Evolutionary conservation across 1,140 invertebrate genomes (phyloP).

Genomic region (Laupala kohalensis): DNA sequence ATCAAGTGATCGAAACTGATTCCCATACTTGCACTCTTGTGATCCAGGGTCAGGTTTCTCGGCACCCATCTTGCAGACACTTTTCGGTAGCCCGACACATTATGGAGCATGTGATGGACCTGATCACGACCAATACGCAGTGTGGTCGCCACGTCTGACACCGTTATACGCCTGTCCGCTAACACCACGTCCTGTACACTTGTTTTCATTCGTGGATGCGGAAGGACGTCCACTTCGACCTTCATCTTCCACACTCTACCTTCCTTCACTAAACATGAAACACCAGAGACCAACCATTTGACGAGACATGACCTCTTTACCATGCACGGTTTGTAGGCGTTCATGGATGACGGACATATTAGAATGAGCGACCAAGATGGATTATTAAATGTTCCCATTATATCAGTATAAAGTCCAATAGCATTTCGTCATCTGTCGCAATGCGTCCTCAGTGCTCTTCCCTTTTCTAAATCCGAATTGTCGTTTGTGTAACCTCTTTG

Average conservation of each 20-base stretch:
- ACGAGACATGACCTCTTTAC: neutral
- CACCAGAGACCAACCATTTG: neutral
- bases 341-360: conserved; percentile 5
- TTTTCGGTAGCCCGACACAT: conserved; percentile 7
- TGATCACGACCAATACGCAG: conserved; percentile 1
- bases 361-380: too few relatives aligned
- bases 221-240: conserved; percentile 4
- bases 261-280: conserved; percentile 1
- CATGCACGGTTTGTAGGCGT: conserved; percentile 1
- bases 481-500: too few relatives aligned
- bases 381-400: too few relatives aligned
- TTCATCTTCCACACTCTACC: conserved; percentile 7
- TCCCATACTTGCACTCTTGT: conserved; percentile 3
- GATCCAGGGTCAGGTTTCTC: conserved; percentile 10
- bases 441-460: too few relatives aligned
- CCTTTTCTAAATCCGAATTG: too few relatives aligned
- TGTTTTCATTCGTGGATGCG: conserved; percentile 6
- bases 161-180: conserved; percentile 10
- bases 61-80: conserved; percentile 6
- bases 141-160: conserved; percentile 1
- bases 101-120: neutral
- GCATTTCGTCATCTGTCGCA: too few relatives aligned
- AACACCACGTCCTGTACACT: conserved; percentile 5
- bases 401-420: too few relatives aligned
- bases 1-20: neutral